Evolutionary conservation across 2,888 invertebrate genomes (phyloP).

Genomic region (Lymantria dispar): DNA sequence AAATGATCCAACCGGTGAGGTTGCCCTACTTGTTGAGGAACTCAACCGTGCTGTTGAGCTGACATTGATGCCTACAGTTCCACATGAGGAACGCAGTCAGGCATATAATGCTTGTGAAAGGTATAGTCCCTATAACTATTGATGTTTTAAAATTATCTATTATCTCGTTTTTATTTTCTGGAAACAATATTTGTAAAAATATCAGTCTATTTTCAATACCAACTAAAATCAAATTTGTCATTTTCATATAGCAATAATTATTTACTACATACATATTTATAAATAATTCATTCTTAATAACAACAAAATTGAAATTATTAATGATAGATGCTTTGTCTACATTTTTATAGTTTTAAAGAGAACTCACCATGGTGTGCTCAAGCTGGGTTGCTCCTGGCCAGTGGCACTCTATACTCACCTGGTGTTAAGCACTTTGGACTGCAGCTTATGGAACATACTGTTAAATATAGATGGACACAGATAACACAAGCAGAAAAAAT

Average conservation of each 20-base stretch:
- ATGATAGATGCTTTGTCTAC: not conserved
- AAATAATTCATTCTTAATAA: no score
- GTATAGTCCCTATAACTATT: slow-evolving; percentile 34
- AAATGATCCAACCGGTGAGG: slow-evolving; percentile 81
- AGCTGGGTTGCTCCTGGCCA: slow-evolving; percentile 91
- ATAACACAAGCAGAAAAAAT: slow-evolving; percentile 93
- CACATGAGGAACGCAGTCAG: slow-evolving; percentile 89
- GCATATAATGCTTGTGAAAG: slow-evolving; percentile 93
- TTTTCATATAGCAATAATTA: no score
- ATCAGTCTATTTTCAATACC: no score
- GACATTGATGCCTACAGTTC: slow-evolving; percentile 90
- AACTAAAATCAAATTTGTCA: no score
- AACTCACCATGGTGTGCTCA: slow-evolving; percentile 94
- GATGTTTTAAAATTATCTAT: no score
- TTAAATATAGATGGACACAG: slow-evolving; percentile 96
- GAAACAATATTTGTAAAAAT: no score
- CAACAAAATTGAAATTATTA: no score
- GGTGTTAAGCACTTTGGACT: slow-evolving; percentile 95
- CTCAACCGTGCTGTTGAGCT: slow-evolving; percentile 91
- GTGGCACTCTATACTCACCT: slow-evolving; percentile 87
- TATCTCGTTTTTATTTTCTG: no score
- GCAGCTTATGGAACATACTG: slow-evolving; percentile 95
- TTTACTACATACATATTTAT: no score
- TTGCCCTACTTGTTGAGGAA: slow-evolving; percentile 88
- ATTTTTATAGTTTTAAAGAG: slow-evolving; percentile 86